A percentile compares a stretch with the other conserved stretches of the same genome.
Evolutionary conservation across 1,140 invertebrate genomes (phyloP).

Genomic region (Lucilia sericata): DNA sequence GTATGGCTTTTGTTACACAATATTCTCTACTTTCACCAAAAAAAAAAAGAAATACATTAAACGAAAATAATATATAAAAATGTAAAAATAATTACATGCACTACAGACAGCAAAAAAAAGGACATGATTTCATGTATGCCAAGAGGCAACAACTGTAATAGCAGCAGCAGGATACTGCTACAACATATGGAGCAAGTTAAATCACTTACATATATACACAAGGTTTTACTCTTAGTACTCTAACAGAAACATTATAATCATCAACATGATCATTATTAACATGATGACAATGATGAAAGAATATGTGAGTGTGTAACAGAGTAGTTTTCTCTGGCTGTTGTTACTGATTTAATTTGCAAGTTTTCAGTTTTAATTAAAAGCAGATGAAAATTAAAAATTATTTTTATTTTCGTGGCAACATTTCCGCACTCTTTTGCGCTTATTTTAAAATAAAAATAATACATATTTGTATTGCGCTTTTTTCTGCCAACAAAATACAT

Average conservation of each 20-base stretch:
- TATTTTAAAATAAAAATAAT: neutral
- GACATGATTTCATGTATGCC: constrained; percentile 27
- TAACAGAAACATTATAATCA: neutral
- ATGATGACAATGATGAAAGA: constrained; percentile 17
- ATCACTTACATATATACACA: neutral
- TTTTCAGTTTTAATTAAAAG: constrained; percentile 40
- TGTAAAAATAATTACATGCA: constrained; percentile 16
- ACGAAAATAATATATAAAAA: constrained; percentile 21
- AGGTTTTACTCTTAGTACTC: neutral
- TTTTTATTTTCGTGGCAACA: neutral
- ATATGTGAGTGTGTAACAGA: neutral
- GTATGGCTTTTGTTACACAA: constrained; percentile 3
- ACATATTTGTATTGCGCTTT: too few species aligned
- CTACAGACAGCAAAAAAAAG: neutral
- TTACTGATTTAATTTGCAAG: constrained; percentile 38
- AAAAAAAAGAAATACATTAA: neutral
- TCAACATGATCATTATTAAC: neutral
- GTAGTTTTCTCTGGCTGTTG: neutral
- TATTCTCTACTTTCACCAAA: neutral
- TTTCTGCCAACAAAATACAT: too few species aligned
- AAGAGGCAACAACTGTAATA: constrained; percentile 12
- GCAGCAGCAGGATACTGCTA: constrained; percentile 16
- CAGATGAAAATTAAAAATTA: constrained; percentile 32
- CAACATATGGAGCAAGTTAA: neutral
- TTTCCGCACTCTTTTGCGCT: neutral